A percentile compares a stretch with the other conserved stretches of the same genome.
These are phyloP conservation scores for Linurgus olivaceus DNA, from an alignment of 2,797 vertebrate species.

Conservation along the genomic window DNA sequence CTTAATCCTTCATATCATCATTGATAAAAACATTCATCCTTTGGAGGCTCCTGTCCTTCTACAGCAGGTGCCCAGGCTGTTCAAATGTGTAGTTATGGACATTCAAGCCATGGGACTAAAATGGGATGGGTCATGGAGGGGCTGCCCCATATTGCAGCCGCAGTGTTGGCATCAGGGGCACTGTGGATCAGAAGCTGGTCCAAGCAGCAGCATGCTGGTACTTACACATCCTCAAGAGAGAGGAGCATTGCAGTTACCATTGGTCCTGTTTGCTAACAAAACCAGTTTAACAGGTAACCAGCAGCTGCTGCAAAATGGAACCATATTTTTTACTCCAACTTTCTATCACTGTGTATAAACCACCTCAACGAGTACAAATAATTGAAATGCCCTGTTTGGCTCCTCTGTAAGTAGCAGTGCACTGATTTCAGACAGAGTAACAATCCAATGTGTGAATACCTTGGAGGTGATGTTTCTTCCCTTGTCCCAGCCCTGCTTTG, in stretches of 20 bases:
- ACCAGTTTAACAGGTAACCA: background rate
- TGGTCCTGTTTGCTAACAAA: background rate
- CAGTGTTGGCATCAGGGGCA: background rate
- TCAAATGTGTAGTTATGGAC: background rate
- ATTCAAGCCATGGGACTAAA: background rate
- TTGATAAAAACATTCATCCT: background rate
- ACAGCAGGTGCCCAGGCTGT: background rate
- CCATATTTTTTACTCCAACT: background rate
- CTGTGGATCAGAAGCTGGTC: background rate
- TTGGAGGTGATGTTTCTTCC: background rate
- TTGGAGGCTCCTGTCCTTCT: background rate
- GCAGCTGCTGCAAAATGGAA: background rate
- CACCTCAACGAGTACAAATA: background rate
- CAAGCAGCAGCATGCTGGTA: background rate
- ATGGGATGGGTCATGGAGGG: background rate
- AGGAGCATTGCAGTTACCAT: background rate
- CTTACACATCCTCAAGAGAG: background rate
- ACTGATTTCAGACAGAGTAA: background rate
- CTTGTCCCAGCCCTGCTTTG: background rate
- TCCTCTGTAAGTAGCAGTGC: background rate
- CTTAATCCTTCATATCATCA: background rate
- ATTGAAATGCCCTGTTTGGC: background rate
- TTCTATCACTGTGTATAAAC: background rate
- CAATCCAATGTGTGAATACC: accelerated
- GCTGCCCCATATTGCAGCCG: background rate